Base-by-base conservation (phyloP, 2,888 invertebrate genomes). In the Bombyx huttoni region DNA sequence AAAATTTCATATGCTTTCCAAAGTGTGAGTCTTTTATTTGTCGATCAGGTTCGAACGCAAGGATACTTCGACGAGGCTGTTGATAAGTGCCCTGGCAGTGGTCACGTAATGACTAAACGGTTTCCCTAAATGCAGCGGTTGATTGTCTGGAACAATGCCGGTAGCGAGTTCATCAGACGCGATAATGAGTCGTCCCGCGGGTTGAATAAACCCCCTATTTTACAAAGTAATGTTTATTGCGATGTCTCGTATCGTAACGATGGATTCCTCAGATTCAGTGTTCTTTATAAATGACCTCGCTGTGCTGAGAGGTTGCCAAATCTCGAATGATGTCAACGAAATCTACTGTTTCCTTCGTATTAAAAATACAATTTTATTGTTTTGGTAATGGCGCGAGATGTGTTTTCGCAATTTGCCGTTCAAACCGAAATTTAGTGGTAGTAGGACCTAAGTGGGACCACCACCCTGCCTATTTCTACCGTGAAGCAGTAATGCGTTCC, bases 191-290 rank as follows among this genome's bases (percentile, higher is more conserved):
- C 74, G 79, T 80, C 82, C 81, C 78, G 72, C 71, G 78, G 78
- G 87, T 83, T 86, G 87, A 86, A 85, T 70, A 82, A 85, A 85
- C 87, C 80, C 66, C 68, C 74, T 64, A 76, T 81, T 85, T 78
- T 70, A 80, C 80, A 75, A 81, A 82, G 77, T 78, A 73, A 72
- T 46, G 62, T 76, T 73, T 65, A 75, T 67, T 66, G 68, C 70
- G 65, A 68, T 68, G 68, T 68, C 72, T 68, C 74, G 77, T 76
- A 68, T 59, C 68, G 70, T 73, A 68, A 63, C 67, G 67, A 59
- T 63, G 65, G 64, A 75, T 75, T 73, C 69, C 66, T 68, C 61
- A 63, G 56, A 56, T 56, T 60, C 65, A 64, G 65, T 63, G 64
- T 63, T 62, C 64, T 68, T 68, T 61, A 65, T 40, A 67, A 66